Base-by-base conservation (phyloP, 2,888 invertebrate genomes). In the Drosophila rellima region DNA sequence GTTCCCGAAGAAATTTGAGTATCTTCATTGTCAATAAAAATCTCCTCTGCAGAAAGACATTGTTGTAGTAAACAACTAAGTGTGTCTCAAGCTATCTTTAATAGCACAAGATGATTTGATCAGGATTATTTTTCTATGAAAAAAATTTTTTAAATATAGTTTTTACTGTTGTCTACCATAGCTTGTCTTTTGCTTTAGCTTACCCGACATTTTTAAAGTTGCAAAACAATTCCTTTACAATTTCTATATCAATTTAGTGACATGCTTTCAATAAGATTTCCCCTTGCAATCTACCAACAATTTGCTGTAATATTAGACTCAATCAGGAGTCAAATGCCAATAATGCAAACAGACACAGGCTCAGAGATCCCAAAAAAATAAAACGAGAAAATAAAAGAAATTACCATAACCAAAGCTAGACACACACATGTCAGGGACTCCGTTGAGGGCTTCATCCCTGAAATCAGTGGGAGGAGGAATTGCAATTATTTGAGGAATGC, bases 401-500 rank as follows among this genome's bases (percentile, higher is more conserved):
- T 85, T 85, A 85, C 80, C 88, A 80, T 82, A 78, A 62, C 82
- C 76, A 70, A 80, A 55, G 66, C 66, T 18, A 55, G 57, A 54
- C 23, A 59, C 67, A 78, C 70, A 71, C 71, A 82, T 70, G 70
- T 48, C 74, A 56, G 23, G 31, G 31, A 56, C 29, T 40, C 23
- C 18, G 29, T 23, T 56, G 39, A 76, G 71, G 59, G 33, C 59
- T 62, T 51, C 48, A 42, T 11, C 23, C 31, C 51, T 6, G 13
- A 18, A 47, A 18, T 20, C 23, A 37, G 6, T 6, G 11, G 17
- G 45, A 35, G 64, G 31, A 40, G 67, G 55, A 51, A 84, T 80
- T 82, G 83, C 90, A 86, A 86, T 88, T 89, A 89, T 86, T 82
- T 80, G 67, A 44, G 86, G 86, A 86, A 86, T 89, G 84, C 83